A percentile compares a stretch with the other conserved stretches of the same genome.
phyloP scores from a whole-genome alignment of 2,888 invertebrate genomes.

The Ornithoptera alexandrae region DNA sequence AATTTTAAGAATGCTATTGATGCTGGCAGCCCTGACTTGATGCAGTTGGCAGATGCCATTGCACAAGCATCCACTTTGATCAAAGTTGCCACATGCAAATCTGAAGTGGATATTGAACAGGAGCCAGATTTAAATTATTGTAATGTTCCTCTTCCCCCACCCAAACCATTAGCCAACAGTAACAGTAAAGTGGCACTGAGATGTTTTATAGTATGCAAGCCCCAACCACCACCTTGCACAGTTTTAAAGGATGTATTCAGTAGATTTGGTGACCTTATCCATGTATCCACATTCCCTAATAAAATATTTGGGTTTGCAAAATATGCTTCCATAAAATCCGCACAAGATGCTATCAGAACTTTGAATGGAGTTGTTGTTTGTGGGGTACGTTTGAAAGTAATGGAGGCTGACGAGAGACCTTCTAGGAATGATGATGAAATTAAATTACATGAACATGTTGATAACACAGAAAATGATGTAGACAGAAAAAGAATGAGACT shows the following conservation, averaged over 20 bases:
- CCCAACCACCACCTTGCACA: constrained; percentile 85
- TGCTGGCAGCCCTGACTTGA: constrained; percentile 72
- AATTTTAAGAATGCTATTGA: constrained; percentile 64
- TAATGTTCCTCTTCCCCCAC: constrained; percentile 85
- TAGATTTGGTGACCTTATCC: constrained; percentile 94
- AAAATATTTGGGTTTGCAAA: constrained; percentile 96
- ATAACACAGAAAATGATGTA: constrained; percentile 44
- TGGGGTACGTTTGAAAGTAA: constrained; percentile 90
- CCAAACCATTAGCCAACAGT: constrained; percentile 82
- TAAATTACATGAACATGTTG: constrained; percentile 39
- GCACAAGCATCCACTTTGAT: constrained; percentile 88
- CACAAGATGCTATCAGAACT: constrained; percentile 84
- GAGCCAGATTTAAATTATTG: constrained; percentile 63
- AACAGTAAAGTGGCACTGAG: constrained; percentile 83
- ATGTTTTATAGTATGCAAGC: constrained; percentile 84
- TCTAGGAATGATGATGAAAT: constrained; percentile 43
- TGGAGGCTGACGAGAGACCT: constrained; percentile 90
- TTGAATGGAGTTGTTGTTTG: constrained; percentile 92
- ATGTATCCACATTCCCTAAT: constrained; percentile 91
- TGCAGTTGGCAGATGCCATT: constrained; percentile 87
- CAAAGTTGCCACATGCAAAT: constrained; percentile 79
- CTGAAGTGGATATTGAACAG: constrained; percentile 38
- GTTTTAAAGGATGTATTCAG: constrained; percentile 92
- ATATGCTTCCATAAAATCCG: constrained; percentile 88
- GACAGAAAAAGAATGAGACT: constrained; percentile 58